These are phyloP conservation scores for Lophotriccus pileatus DNA, from an alignment of 2,797 vertebrate species.

Conservation along the genomic window DNA sequence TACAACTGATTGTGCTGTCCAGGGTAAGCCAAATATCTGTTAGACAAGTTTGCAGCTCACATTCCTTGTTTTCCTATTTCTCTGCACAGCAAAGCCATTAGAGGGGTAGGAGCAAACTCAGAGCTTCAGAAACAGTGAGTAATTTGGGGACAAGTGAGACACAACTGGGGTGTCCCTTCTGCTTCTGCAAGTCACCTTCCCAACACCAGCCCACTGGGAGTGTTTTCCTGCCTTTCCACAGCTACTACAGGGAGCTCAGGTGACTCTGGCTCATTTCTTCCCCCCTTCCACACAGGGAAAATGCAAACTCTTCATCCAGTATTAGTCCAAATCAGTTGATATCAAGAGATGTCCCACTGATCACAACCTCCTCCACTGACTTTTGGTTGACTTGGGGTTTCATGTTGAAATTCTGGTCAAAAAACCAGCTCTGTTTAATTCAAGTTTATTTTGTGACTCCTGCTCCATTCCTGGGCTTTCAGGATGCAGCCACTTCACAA, in stretches of 20 bases:
- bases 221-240: neutral
- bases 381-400: neutral
- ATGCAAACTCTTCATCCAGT: neutral
- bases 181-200: neutral
- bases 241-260: fast-evolving
- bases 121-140: neutral
- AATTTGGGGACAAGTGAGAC: neutral
- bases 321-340: neutral
- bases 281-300: neutral
- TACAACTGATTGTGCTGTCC: neutral
- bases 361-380: neutral
- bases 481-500: neutral
- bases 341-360: neutral
- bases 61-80: neutral
- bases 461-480: neutral
- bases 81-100: neutral
- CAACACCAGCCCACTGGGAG: neutral
- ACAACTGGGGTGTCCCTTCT: neutral
- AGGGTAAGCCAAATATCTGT: neutral
- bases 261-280: neutral
- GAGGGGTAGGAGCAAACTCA: neutral
- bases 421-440: fast-evolving
- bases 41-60: neutral
- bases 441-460: neutral
- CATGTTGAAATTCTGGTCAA: neutral